A percentile compares a stretch with the other conserved stretches of the same genome.
These are phyloP conservation scores for Nemotelus nigrinus DNA, from an alignment of 2,888 invertebrate species.

Conservation along the genomic window DNA sequence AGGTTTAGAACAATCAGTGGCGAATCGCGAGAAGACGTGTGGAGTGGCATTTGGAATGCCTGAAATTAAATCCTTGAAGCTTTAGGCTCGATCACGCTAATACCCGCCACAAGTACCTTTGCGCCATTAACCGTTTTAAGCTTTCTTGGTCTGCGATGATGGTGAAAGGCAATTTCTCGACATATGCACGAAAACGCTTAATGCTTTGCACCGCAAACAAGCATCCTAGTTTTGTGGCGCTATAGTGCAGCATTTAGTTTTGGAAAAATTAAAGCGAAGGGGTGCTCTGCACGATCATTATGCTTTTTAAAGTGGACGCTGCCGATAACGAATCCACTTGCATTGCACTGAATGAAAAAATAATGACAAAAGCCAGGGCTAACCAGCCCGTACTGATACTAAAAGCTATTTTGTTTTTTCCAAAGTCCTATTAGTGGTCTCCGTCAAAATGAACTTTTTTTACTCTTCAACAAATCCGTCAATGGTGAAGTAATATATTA, in stretches of 20 bases:
- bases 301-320: background rate
- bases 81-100: background rate
- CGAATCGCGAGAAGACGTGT: background rate
- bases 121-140: too few species aligned
- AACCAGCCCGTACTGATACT: background rate
- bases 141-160: too few species aligned
- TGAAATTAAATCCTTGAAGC: background rate
- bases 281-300: background rate
- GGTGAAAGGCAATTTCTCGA: too few species aligned
- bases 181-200: too few species aligned
- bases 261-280: background rate
- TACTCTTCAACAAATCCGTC: background rate
- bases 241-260: background rate
- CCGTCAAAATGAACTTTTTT: background rate
- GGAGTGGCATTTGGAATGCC: background rate
- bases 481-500: too few species aligned
- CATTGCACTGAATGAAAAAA: background rate
- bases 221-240: background rate
- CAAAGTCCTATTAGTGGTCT: background rate
- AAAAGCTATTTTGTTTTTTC: background rate
- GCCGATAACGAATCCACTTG: background rate
- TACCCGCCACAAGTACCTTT: too few species aligned
- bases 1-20: too few species aligned
- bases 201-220: background rate
- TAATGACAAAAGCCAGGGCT: background rate